These are phyloP conservation scores for Gnathonemus longibarbis DNA, from an alignment of 2,113 vertebrate species.

Conservation along the genomic window DNA sequence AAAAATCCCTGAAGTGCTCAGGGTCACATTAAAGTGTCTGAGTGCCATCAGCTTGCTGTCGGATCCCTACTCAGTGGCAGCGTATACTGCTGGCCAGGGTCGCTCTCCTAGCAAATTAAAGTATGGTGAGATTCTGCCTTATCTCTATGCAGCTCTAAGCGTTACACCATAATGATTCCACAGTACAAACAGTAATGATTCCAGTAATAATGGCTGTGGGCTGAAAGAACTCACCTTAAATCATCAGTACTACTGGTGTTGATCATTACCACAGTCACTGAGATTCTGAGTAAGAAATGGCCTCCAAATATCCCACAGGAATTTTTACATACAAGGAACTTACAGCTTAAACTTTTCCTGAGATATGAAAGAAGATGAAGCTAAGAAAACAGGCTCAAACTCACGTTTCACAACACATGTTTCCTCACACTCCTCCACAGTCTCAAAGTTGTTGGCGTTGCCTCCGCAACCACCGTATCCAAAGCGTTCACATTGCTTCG, in stretches of 20 bases:
- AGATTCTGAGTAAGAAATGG: not conserved
- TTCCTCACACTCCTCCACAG: conserved; percentile 64
- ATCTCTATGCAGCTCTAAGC: not conserved
- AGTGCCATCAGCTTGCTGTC: not conserved
- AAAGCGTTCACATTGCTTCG: conserved; percentile 66
- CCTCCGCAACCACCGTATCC: conserved; percentile 85
- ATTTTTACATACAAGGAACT: not conserved
- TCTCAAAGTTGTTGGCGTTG: conserved; percentile 80
- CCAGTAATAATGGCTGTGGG: not conserved
- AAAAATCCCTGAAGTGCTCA: not conserved
- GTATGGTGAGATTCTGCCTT: not conserved
- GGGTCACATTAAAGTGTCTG: not conserved
- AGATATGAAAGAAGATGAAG: not conserved
- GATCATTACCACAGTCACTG: not conserved
- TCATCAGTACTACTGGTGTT: not conserved
- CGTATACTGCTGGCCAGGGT: not conserved
- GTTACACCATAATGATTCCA: not conserved
- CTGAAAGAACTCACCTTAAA: not conserved
- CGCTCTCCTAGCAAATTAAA: not conserved
- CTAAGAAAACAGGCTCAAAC: conserved; percentile 18
- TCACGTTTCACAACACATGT: conserved; percentile 64
- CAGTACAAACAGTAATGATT: not conserved
- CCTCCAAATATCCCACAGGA: not conserved
- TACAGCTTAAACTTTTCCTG: not conserved
- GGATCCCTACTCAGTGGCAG: not conserved